Conservation (phyloP, 2,888 invertebrate species). For the Crocallis elinguaria region DNA sequence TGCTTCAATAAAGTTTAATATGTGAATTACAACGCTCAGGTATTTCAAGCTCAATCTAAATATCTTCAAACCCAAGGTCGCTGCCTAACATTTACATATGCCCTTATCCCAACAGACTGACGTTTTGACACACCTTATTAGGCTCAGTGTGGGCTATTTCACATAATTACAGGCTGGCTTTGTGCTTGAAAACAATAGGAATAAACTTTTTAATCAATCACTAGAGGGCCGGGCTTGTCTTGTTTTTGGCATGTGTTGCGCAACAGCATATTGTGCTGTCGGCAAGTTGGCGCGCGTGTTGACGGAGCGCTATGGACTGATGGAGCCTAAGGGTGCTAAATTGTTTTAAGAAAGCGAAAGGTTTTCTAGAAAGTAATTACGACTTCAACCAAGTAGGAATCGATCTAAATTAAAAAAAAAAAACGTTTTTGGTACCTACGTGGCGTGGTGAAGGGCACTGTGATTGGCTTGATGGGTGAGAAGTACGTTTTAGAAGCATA, state of each 20-base stretch:
- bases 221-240: conserved; percentile 53
- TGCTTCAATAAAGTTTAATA: no score
- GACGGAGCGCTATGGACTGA: conserved; percentile 13
- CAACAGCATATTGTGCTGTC: conserved; percentile 41
- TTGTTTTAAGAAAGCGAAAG: no score
- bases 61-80: conserved; percentile 12
- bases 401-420: no score
- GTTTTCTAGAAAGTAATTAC: no score
- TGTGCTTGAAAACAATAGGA: conserved; percentile 68
- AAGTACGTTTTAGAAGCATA: no score
- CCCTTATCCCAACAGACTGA: conserved; percentile 34
- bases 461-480: no score
- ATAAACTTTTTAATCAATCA: conserved; percentile 77
- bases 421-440: no score
- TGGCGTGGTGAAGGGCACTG: no score
- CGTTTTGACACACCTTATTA: conserved; percentile 51
- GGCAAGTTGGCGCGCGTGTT: conserved; percentile 18
- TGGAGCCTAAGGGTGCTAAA: no score
- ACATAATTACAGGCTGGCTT: conserved; percentile 63
- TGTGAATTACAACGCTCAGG: not conserved
- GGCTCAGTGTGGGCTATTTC: conserved; percentile 50
- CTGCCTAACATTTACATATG: conserved; percentile 30
- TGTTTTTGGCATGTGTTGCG: conserved; percentile 56
- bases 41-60: not conserved
- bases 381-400: no score